A percentile compares a stretch with the other conserved stretches of the same genome.
These are phyloP conservation scores for Anas platyrhynchos DNA, from an alignment of 2,113 vertebrate genomes.

Conservation along the genomic window DNA sequence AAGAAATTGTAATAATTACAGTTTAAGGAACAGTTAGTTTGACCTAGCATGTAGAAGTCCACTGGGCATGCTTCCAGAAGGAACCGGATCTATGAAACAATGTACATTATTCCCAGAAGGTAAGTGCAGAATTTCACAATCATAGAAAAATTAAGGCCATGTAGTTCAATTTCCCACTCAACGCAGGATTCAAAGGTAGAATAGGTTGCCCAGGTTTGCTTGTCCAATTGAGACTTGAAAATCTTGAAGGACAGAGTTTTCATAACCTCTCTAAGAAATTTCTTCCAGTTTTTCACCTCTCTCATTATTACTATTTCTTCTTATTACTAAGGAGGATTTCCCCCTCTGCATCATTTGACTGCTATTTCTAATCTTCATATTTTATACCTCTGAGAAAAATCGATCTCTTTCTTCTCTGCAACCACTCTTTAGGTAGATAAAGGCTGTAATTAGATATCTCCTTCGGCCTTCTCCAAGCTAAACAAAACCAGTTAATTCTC, in stretches of 20 bases:
- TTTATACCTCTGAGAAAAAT: background rate
- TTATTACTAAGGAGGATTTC: background rate
- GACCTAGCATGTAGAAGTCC: background rate
- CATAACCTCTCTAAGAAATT: background rate
- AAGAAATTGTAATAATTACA: background rate
- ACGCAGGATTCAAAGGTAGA: background rate
- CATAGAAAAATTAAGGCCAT: background rate
- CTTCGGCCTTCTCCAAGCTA: background rate
- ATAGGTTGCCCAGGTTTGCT: background rate
- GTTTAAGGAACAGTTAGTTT: background rate
- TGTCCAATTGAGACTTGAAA: background rate
- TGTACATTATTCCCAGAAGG: background rate
- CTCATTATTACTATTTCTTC: background rate
- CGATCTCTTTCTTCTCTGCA: background rate
- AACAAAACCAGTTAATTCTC: background rate
- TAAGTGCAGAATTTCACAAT: background rate
- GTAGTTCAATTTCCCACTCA: background rate
- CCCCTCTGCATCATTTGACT: background rate
- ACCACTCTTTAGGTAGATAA: background rate
- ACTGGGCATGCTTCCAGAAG: background rate
- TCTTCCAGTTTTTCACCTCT: background rate
- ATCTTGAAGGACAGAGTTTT: background rate
- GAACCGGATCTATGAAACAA: background rate
- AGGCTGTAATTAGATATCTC: background rate
- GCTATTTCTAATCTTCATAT: background rate